Evolutionary conservation across 1,140 invertebrate genomes (phyloP), one percentile per base, ranked within the genome.

Genomic region (Phortica variegata): DNA sequence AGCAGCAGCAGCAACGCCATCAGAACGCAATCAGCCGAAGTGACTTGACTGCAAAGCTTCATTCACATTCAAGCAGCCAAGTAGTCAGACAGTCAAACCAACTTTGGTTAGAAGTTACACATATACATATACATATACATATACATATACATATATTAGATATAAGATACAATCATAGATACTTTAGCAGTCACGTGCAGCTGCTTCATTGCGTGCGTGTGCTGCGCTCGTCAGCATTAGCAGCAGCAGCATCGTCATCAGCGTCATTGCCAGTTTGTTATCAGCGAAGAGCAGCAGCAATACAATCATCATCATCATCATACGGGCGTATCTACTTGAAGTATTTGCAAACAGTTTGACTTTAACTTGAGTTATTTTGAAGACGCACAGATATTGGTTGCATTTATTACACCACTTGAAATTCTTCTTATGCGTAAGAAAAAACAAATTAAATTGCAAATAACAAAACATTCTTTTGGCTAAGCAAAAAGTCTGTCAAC

Each of bases 151-250:
- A 29, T 40, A 34, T 23, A 19, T 20, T 19, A 40, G 32, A 20
- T 36, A 26, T 10, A 26, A 26, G 23, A 26, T 26, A 26, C 10
- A 5, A 26, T 26, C 29, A 20, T 31, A 52, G 47, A 43, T 52
- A 61, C 49, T 66, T 61, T 54, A 45, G 56, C 51, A 62, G 62
- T 66, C 62, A 66, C 62, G 62, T 66, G 62, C 62, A 66, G 63
- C 62, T 66, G 62, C 62, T 66, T 66, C 66, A 62, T 62, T 59
- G 59, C 58, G 39, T 26, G 10, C 23, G 23, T 26, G 10, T 10
- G 5, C 23, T 26, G 5, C 10, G 23, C 5, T 26, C 38, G 21
- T 15, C 38, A 41, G 15, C 38, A 10, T 5, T 26, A 48, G 29
- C 32, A 26, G 10, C 16, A 26, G 41, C 21, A 55, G 23, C 40